Conservation (phyloP, 2,797 vertebrate species). For the Gymnothorax javanicus region DNA sequence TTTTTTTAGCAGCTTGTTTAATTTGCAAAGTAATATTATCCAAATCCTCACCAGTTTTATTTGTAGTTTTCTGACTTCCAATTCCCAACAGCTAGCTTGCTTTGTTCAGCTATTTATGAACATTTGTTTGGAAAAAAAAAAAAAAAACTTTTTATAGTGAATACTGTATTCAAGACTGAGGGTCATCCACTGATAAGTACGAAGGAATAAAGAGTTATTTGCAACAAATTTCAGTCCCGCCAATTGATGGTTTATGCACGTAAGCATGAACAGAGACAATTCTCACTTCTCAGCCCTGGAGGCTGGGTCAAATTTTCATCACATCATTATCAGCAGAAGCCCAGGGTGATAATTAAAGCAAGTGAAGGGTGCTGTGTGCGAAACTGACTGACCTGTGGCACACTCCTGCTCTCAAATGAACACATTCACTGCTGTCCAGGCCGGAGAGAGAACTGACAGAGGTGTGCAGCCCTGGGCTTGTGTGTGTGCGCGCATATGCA, state of each 20-base stretch:
- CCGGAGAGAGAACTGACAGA: not conserved
- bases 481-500: not conserved
- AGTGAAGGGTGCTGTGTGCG: not conserved
- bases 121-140: not conserved
- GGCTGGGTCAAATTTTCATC: not conserved
- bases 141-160: not conserved
- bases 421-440: not conserved
- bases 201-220: not conserved
- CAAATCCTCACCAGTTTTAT: not conserved
- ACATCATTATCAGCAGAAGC: not conserved
- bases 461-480: not conserved
- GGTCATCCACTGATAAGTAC: not conserved
- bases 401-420: not conserved
- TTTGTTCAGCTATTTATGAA: not conserved
- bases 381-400: not conserved
- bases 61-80: not conserved
- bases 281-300: not conserved
- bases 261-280: not conserved
- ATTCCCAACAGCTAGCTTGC: not conserved
- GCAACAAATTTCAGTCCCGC: not conserved
- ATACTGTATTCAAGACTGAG: not conserved
- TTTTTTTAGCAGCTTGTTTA: not conserved
- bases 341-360: constrained; percentile 12
- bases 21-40: not conserved
- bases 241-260: not conserved